These are phyloP conservation scores for Microcebus tavaratra DNA, from an alignment of 2,113 vertebrate genomes.

Conservation along the genomic window DNA sequence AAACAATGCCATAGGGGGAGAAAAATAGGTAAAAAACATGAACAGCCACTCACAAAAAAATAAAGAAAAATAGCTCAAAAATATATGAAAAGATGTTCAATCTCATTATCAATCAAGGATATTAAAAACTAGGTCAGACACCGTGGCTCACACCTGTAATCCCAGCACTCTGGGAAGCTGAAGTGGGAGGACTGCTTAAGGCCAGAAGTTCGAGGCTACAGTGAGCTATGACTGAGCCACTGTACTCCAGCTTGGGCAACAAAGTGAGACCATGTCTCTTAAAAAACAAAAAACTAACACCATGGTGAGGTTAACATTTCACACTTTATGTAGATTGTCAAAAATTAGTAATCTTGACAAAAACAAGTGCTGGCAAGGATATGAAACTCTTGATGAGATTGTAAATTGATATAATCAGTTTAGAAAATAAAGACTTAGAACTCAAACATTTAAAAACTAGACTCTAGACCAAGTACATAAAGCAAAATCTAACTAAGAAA, in stretches of 20 bases:
- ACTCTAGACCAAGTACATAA: not conserved
- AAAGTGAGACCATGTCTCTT: too few relatives aligned
- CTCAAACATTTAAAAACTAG: not conserved
- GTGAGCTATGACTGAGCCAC: too few relatives aligned
- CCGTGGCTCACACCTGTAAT: too few relatives aligned
- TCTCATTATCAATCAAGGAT: not conserved
- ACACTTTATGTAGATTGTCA: not conserved
- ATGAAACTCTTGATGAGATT: not conserved
- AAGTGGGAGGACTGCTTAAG: too few relatives aligned
- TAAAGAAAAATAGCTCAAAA: not conserved
- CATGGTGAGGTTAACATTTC: not conserved
- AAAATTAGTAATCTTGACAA: constrained; percentile 15
- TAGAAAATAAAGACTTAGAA: not conserved
- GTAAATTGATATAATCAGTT: not conserved
- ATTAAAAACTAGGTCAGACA: not conserved
- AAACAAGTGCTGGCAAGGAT: not conserved
- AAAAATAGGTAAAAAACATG: not conserved
- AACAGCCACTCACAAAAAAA: not conserved
- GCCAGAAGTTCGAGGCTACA: too few relatives aligned
- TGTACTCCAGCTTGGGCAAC: too few relatives aligned
- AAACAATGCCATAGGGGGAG: not conserved
- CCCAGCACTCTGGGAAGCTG: too few relatives aligned
- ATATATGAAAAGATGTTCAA: not conserved
- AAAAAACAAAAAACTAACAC: not conserved
- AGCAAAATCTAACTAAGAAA: not conserved